Evolutionary conservation across 2,113 vertebrate genomes (phyloP), one percentile per base, ranked within the genome.

Genomic region (Varanus salvator): DNA sequence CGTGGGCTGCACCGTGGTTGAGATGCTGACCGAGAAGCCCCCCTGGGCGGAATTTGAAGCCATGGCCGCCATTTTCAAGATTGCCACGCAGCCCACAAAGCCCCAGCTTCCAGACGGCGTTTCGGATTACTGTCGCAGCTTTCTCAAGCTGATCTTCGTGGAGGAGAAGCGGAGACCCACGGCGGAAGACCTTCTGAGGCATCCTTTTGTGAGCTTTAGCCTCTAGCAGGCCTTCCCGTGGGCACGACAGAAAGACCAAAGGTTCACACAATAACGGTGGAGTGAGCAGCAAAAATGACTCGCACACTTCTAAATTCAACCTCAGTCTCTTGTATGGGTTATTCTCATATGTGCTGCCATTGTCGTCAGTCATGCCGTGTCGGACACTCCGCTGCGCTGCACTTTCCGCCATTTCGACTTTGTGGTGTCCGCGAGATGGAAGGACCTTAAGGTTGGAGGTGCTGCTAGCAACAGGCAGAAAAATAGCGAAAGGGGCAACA

Each of bases 31-130:
- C 0, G 98, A 98, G 95, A 99, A 98, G 89, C 98, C 98, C 0
- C 98, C 98, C 0, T 99, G 98, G 98, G 97, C 98, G 0, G 98
- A 99, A 94, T 98, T 97, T 0, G 98, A 99, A 96, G 98, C 98
- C 88, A 99, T 99, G 98, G 98, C 98, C 0, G 98, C 98, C 50
- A 98, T 99, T 93, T 99, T 99, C 93, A 99, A 99, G 92, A 99
- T 99, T 0, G 98, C 98, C 83, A 99, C 98, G 0, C 98, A 99
- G 95, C 98, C 98, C 0, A 99, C 98, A 50, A 98, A 98, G 94
- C 98, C 98, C 31, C 93, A 95, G 48, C 97, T 99, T 80, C 98
- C 98, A 0, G 98, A 98, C 0, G 68, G 96, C 0, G 98, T 98
- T 93, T 98, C 98, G 0, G 98, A 97, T 84, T 93, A 93, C 19